Base-by-base conservation (phyloP, 2,888 invertebrate genomes). In the Tetragonisca angustula region DNA sequence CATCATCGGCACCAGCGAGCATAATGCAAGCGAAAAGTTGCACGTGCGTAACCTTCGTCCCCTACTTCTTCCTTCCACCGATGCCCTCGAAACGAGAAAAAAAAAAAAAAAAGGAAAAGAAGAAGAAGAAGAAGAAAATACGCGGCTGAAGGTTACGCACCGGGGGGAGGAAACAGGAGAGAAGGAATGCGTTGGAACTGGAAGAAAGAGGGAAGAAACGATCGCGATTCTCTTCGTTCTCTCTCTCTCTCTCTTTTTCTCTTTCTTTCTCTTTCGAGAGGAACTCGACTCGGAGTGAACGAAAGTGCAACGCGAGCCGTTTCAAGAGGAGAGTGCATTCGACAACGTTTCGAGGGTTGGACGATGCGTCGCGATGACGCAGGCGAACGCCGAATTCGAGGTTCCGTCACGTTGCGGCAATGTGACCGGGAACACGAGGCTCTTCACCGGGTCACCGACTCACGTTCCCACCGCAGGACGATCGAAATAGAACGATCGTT, bases 401-500 rank as follows among this genome's bases (percentile, higher is more conserved):
- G 70, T 83, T 62, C 69, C 50, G 77, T 84, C 84, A 76, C 87
- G 78, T 87, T 78, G 87, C 76, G 62, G 82, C 87, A 84, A 88
- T 87, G 81, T 82, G 87, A 89, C 83, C 83, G 74, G 72, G 74
- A 71, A 81, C 77, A 9, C 43, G 84, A 81, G 82, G 59, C 68
- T 77, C 73, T 80, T 70, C 79, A 70, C 59, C 87, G 70, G 76
- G 73, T 83, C 83, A 74, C 82, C 83, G 84, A 86, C 78, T 84
- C 86, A 74, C 85, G 84, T 89, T 87, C 86, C 62, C 83, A 72
- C n/a, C 79, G 64, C 73, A 67, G 80, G 73, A 65, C 65, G 83
- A 43, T 87, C 76, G 78, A 89, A 89, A 89, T 89, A 89, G 89
- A 87, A 83, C 76, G 79, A 85, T 88, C 77, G 79, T 84, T 79